A percentile compares a stretch with the other conserved stretches of the same genome.
Evolutionary conservation across 2,888 invertebrate genomes (phyloP).

Genomic region (Ochlodes sylvanus): DNA sequence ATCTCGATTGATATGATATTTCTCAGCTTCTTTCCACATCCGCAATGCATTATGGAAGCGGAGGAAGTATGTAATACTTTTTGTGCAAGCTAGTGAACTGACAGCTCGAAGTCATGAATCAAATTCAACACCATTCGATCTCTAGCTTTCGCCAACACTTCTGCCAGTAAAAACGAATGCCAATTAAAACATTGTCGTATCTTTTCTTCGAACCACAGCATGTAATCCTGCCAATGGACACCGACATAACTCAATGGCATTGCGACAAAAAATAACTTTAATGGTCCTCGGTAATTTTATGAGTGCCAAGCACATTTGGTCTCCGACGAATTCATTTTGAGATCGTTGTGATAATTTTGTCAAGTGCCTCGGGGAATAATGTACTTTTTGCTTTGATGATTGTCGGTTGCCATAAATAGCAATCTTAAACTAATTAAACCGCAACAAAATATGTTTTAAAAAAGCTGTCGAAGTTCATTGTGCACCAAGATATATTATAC

Average conservation of each 20-base stretch:
- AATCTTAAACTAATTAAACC: slow-evolving; percentile 44
- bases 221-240: slow-evolving; percentile 15
- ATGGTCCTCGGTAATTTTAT: slow-evolving; percentile 32
- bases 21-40: slow-evolving; percentile 31
- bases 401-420: slow-evolving; percentile 38
- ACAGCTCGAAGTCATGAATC: slow-evolving; percentile 18
- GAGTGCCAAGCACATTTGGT: slow-evolving; percentile 25
- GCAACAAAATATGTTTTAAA: slow-evolving; percentile 40
- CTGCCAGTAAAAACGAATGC: slow-evolving; percentile 25
- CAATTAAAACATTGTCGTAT: slow-evolving; percentile 23
- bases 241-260: slow-evolving; percentile 22
- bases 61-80: neutral
- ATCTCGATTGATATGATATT: slow-evolving; percentile 16
- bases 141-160: slow-evolving; percentile 14
- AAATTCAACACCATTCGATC: slow-evolving; percentile 15
- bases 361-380: slow-evolving; percentile 32
- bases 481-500: neutral
- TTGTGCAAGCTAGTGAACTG: slow-evolving; percentile 3
- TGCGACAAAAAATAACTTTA: slow-evolving; percentile 30
- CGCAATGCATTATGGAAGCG: slow-evolving; percentile 34
- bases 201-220: slow-evolving; percentile 21
- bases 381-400: slow-evolving; percentile 40
- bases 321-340: slow-evolving; percentile 30
- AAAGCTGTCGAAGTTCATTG: slow-evolving; percentile 32
- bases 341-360: slow-evolving; percentile 25